Conservation (phyloP, 2,113 vertebrate species). For the Aphyosemion australe region DNA sequence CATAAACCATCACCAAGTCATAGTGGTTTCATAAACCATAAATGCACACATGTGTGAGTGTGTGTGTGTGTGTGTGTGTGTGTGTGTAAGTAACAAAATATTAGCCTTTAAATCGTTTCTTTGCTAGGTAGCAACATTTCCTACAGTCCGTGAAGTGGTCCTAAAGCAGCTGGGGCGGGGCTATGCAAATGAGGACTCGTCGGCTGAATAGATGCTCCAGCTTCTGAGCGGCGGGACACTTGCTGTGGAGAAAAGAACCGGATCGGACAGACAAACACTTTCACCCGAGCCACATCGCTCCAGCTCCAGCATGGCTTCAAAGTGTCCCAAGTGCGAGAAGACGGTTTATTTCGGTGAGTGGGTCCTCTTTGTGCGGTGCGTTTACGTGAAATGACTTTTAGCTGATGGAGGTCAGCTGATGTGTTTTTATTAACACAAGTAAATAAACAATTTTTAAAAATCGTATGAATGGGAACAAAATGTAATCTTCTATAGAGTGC, state of each 20-base stretch:
- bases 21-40: no score
- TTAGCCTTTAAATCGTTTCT: no score
- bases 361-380: background rate
- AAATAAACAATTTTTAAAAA: slow-evolving; percentile 1
- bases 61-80: no score
- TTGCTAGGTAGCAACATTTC: slow-evolving; percentile 1
- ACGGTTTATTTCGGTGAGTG: slow-evolving; percentile 94
- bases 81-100: no score
- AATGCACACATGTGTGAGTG: no score
- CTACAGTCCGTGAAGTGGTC: slow-evolving; percentile 23
- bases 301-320: slow-evolving; percentile 86
- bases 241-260: slow-evolving; percentile 42
- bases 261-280: slow-evolving; percentile 14
- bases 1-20: no score
- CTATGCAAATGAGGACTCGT: slow-evolving; percentile 68
- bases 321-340: slow-evolving; percentile 95
- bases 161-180: slow-evolving; percentile 54
- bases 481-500: no score
- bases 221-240: slow-evolving; percentile 47
- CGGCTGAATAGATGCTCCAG: slow-evolving; percentile 63
- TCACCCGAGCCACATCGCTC: slow-evolving; percentile 17
- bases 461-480: background rate
- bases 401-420: slow-evolving; percentile 4
- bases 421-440: background rate
- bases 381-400: slow-evolving; percentile 14